Base-by-base conservation (phyloP, 2,113 vertebrate genomes). In the Meles meles region DNA sequence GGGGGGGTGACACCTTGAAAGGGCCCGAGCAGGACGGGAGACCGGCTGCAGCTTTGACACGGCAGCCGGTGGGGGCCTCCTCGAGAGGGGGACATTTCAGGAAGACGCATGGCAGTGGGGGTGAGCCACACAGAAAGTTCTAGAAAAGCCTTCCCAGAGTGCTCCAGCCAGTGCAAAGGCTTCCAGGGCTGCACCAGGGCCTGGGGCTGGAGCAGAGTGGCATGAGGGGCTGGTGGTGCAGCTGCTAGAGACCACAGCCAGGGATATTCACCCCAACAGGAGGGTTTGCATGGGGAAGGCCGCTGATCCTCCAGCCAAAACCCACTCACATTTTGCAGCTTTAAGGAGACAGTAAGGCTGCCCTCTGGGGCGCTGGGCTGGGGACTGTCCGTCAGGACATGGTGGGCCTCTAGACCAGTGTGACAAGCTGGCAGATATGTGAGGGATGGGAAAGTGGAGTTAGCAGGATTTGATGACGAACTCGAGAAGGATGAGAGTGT, bases 351-450 rank as follows among this genome's bases (percentile, higher is more conserved):
- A 47, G 8, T 42, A 23, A 29, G 72, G 42, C 42, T 17, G 25
- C 27, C 3, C 14, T 9, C 14, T 29, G 27, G 42, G 74, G 74
- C 42, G 4, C 74, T 21, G 29, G 44, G 76, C 23, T 44, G 3
- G 71, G 23, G 12, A 13, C 23, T 6, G 39, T 25, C 37, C 8
- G 0, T 15, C 13, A 42, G 71, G 71, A 42, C 0, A 4, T 1
- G 1, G 12, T 52, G 76, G 76, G 76, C 44, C 59, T 10, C 59
- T 47, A 34, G 76, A 49, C 29, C 29, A 12, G 76, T 3, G 5
- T 20, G 47, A 79, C 8, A 10, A 34, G 44, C 6, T 3, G 6
- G 20, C 21, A 7, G 52, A 14, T 55, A 6, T 81, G 27, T 3
- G 14, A 17, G 42, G 7, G 42, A 76, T 29, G 13, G 25, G 49